Evolutionary conservation across 2,888 invertebrate genomes (phyloP).

Genomic region (Callyntrura sp.): DNA sequence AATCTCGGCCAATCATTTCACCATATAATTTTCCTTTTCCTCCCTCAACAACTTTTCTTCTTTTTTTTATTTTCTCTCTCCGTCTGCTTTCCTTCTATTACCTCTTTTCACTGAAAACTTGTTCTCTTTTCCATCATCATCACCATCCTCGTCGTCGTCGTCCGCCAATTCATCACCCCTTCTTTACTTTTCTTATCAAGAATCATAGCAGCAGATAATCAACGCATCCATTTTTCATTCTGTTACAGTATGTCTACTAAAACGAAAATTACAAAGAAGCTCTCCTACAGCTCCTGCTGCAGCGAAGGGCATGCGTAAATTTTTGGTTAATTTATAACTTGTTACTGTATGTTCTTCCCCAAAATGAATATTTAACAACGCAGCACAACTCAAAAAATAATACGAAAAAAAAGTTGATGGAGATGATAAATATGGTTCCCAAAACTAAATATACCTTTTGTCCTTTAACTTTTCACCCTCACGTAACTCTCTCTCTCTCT

Average conservation of each 20-base stretch:
- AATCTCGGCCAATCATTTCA: slow-evolving; percentile 78
- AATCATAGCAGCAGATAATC: slow-evolving; percentile 32
- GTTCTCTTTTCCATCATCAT: slow-evolving; percentile 54
- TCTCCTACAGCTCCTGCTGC: too few relatives aligned
- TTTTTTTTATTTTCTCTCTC: slow-evolving; percentile 2
- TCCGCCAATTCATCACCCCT: slow-evolving; percentile 30
- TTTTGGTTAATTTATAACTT: slow-evolving; percentile 68
- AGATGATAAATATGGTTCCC: background rate
- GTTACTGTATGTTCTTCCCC: slow-evolving; percentile 30
- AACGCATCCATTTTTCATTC: slow-evolving; percentile 57
- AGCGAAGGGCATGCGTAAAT: slow-evolving; percentile 53
- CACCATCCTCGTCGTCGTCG: background rate
- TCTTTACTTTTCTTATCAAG: slow-evolving; percentile 60
- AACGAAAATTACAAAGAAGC: background rate
- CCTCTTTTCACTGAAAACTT: slow-evolving; percentile 45
- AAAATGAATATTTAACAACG: slow-evolving; percentile 65
- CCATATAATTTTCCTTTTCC: slow-evolving; percentile 72
- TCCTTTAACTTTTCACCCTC: too few relatives aligned
- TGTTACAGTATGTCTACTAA: background rate
- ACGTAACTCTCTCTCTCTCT: too few relatives aligned
- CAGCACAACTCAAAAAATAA: background rate
- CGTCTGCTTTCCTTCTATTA: background rate
- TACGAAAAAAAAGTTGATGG: background rate
- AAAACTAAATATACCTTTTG: background rate
- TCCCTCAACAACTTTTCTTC: slow-evolving; percentile 26